phyloP scores from a whole-genome alignment of 2,888 invertebrate species.

The Idaea aversata region DNA sequence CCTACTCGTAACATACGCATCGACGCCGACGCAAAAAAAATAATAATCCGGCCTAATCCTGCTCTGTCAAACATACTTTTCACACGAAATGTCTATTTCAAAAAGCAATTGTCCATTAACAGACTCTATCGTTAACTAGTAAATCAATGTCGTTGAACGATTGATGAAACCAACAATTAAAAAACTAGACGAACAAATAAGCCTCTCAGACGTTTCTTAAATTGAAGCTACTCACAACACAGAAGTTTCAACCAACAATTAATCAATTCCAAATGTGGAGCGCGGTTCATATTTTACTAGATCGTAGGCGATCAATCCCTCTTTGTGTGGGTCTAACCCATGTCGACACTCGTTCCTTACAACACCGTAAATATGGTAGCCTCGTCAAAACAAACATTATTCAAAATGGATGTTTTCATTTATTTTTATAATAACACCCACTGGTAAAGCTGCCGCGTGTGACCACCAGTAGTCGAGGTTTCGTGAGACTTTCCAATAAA shows the following conservation, averaged over 20 bases:
- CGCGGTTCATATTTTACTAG: constrained; percentile 65
- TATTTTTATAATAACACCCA: constrained; percentile 71
- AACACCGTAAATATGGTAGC: constrained; percentile 60
- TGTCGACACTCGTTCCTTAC: constrained; percentile 56
- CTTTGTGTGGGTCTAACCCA: constrained; percentile 74
- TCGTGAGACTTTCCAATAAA: constrained; percentile 56
- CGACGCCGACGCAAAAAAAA: constrained; percentile 41
- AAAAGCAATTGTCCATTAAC: constrained; percentile 39
- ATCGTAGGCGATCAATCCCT: constrained; percentile 62
- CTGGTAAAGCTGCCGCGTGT: constrained; percentile 57
- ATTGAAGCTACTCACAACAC: constrained; percentile 56
- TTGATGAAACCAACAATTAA: constrained; percentile 60
- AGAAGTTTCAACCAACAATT: constrained; percentile 63
- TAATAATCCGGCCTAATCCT: constrained; percentile 38
- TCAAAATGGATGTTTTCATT: constrained; percentile 70
- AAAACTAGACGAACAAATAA: constrained; percentile 60
- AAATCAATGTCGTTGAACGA: constrained; percentile 49
- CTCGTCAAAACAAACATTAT: constrained; percentile 74
- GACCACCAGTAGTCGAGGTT: constrained; percentile 52
- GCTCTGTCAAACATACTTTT: constrained; percentile 39
- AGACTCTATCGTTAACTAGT: constrained; percentile 38
- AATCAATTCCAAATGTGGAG: constrained; percentile 74
- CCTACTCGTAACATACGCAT: constrained; percentile 58
- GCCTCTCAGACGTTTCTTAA: constrained; percentile 51
- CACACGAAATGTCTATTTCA: constrained; percentile 42